Evolutionary conservation across 2,797 vertebrate genomes (phyloP), one percentile per base, ranked within the genome.

Genomic region (Falco columbarius): DNA sequence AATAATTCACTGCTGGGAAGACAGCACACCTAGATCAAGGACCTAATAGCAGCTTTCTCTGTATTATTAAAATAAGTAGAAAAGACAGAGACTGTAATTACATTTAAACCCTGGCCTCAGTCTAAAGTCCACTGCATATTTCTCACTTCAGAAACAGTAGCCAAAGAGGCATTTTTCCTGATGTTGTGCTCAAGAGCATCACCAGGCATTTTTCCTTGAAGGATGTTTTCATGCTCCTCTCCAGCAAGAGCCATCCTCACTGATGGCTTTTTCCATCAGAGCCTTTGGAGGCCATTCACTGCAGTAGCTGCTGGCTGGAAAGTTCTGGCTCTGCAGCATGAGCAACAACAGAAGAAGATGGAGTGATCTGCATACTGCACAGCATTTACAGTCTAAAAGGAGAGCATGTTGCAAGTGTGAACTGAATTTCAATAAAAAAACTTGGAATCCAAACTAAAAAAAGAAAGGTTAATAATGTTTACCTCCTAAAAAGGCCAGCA

Each of bases 381-480:
- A 77, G 72, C 81, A 87, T 92, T 95, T 62, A 66, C 30, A 94
- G 81, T 85, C 86, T 83, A 89, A 92, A 95, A 89, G 52, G 44
- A 90, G 71, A 71, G 52, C 15, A 63, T 19, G 30, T 73, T 84
- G 49, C 47, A 90, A 95, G 40, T 61, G 88, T 85, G 90, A 97
- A 93, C 56, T 72, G 79, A 96, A 97, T 95, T 81, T 95, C 61
- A 95, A 93, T 77, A 9, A 83, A 94, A 93, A 89, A 68, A 7
- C 40, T 61, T 74, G 65, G 61, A 96, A 95, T 83, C 17, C 15
- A 82, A 86, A 68, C 71, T 70, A 65, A 76, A 93, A 92, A 81
- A 95, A 59, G 63, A 82, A 93, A 93, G 46, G 94, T 92, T 95
- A 93, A 92, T 82, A 74, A 54, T 14, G 36, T 85, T 91, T 95